Evolutionary conservation across 2,797 vertebrate species (phyloP).

Genomic region (Diplodus sargus): DNA sequence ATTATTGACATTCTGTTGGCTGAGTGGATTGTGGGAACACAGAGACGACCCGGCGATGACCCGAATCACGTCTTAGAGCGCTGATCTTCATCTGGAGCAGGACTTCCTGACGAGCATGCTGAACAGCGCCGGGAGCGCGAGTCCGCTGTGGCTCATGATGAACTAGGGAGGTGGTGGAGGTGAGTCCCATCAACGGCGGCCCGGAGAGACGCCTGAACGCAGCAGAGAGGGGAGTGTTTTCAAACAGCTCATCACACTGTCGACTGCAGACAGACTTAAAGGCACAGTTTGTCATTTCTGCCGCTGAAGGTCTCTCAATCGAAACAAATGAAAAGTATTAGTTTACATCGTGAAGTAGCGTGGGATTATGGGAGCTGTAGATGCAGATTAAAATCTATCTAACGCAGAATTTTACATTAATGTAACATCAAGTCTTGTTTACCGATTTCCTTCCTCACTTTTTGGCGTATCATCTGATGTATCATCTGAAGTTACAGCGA

Average conservation of each 20-base stretch:
- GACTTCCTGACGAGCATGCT: constrained; percentile 27
- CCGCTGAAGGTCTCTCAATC: too few relatives aligned
- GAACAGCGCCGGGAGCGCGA: constrained; percentile 24
- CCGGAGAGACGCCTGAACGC: constrained; percentile 5
- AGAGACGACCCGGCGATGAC: neutral
- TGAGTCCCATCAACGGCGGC: constrained; percentile 27
- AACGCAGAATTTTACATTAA: too few relatives aligned
- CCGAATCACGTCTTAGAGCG: neutral
- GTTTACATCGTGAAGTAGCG: too few relatives aligned
- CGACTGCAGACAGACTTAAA: neutral
- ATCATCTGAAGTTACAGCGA: too few relatives aligned
- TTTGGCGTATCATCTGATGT: too few relatives aligned
- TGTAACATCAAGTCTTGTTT: too few relatives aligned
- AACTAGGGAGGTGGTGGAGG: constrained; percentile 23
- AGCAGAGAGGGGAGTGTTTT: constrained; percentile 9
- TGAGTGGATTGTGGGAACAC: neutral
- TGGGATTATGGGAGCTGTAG: too few relatives aligned
- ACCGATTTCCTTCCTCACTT: too few relatives aligned
- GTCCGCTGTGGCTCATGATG: constrained; percentile 4
- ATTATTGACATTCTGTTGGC: neutral
- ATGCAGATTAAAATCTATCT: too few relatives aligned
- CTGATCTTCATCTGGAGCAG: constrained; percentile 16
- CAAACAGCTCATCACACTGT: neutral
- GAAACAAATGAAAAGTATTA: too few relatives aligned
- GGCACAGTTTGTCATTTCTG: too few relatives aligned